These are phyloP conservation scores for Callinectes sapidus DNA, from an alignment of 2,888 invertebrate genomes.

Conservation along the genomic window DNA sequence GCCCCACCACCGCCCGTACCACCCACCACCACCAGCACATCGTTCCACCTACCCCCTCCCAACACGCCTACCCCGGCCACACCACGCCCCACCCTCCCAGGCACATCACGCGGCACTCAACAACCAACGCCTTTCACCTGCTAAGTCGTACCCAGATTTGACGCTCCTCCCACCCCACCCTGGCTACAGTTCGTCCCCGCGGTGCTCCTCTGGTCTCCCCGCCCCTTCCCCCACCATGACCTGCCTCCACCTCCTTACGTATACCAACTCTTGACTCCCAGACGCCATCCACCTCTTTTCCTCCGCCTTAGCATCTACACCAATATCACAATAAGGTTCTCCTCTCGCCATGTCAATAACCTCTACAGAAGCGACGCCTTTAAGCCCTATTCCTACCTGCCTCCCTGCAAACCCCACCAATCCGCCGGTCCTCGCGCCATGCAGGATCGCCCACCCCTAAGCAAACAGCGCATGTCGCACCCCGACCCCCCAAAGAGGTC, in stretches of 20 bases:
- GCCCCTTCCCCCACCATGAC: neutral
- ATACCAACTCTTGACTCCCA: neutral
- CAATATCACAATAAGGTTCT: neutral
- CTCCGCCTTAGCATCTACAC: neutral
- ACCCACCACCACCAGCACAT: neutral
- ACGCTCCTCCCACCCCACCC: neutral
- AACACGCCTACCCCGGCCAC: neutral
- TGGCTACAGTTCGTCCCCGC: neutral
- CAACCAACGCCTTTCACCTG: neutral
- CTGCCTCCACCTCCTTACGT: neutral
- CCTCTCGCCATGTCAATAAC: neutral
- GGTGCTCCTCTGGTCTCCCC: neutral
- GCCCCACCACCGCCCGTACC: neutral
- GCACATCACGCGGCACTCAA: conserved; percentile 9
- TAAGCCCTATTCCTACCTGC: neutral
- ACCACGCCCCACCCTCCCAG: neutral
- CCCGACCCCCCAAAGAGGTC: neutral
- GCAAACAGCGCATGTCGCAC: neutral
- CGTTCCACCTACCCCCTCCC: neutral
- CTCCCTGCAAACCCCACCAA: neutral
- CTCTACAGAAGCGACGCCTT: neutral
- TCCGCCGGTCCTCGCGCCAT: neutral
- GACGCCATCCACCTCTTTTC: neutral
- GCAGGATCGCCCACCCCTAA: neutral
- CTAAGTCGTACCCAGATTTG: conserved; percentile 20